Evolutionary conservation across 1,140 invertebrate genomes (phyloP), one percentile per base, ranked within the genome.

Genomic region (Aphaenogaster floridana): DNA sequence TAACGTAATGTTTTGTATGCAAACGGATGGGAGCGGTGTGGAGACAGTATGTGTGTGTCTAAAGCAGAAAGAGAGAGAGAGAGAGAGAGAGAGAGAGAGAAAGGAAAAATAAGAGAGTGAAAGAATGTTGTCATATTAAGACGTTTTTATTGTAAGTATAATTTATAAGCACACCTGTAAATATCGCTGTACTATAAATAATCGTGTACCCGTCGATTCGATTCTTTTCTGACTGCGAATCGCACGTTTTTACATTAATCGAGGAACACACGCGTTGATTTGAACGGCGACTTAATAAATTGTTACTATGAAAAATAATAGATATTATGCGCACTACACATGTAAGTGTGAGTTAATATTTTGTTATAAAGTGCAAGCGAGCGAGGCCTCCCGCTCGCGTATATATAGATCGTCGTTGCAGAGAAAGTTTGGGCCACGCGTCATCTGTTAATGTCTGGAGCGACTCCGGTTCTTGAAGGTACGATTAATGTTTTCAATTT

Each of bases 151-250:
- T 87, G 71, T 89, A 89, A 90, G 89, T 87, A 87, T 50, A 59
- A 66, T 72, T 68, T 45, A n/a, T 90, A 90, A 90, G 88, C 88
- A 87, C 76, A 83, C 57, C 50, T 90, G 89, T 90, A 90, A 90
- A 90, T 90, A 90, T 89, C 52, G 77, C 88, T 90, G 89, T 90
- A 90, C 50, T 76, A 90, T 90, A 90, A 86, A 78, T 89, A 87
- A 89, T 71, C 36, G 84, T 90, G 13, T 89, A 90, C 28, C 64
- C 77, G 68, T 83, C 87, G 81, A 21, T 88, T 86, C 74, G 86
- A 86, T 76, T 89, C 78, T 54, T 89, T 88, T 79, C 52, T 57
- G 77, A 90, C 76, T 42, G 86, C 88, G 84, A 89, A 79, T 77
- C 61, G 74, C 42, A 48, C 80, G 54, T 84, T 84, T 84, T 84